A percentile compares a stretch with the other conserved stretches of the same genome.
Conservation (phyloP, 2,888 invertebrate species). For the Hydroisotoma schaefferi region DNA sequence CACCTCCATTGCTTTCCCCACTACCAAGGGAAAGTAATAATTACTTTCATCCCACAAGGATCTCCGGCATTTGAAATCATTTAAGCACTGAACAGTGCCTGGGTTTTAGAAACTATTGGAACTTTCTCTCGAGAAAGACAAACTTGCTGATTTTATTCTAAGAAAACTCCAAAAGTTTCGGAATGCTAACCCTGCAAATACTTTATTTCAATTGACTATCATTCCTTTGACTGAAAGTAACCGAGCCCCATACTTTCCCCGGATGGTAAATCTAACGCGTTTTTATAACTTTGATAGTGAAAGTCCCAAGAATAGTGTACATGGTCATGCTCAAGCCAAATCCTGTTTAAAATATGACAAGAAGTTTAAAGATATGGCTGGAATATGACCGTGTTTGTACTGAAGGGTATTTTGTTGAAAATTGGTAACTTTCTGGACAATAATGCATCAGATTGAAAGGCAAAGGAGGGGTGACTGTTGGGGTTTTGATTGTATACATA, state of each 20-base stretch:
- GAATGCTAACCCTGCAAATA: too few relatives aligned
- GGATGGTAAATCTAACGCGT: not conserved
- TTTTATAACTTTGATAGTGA: not conserved
- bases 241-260: constrained; percentile 41
- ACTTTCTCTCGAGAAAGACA: too few relatives aligned
- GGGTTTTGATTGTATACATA: not conserved
- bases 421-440: too few relatives aligned
- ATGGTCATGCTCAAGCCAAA: too few relatives aligned
- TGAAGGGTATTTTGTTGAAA: not conserved
- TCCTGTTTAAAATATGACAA: not conserved
- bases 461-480: not conserved
- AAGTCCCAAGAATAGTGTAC: not conserved
- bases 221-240: constrained; percentile 35
- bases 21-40: constrained; percentile 20
- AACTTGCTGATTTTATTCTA: too few relatives aligned
- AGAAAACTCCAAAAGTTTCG: too few relatives aligned
- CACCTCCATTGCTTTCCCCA: constrained; percentile 12
- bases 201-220: too few relatives aligned
- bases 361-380: not conserved
- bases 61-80: not conserved
- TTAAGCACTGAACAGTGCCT: too few relatives aligned
- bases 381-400: not conserved
- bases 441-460: not conserved
- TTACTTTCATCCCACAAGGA: constrained; percentile 26
- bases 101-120: too few relatives aligned